Evolutionary conservation across 2,888 invertebrate genomes (phyloP), one percentile per base, ranked within the genome.

Genomic region (Epinotia demarniana): DNA sequence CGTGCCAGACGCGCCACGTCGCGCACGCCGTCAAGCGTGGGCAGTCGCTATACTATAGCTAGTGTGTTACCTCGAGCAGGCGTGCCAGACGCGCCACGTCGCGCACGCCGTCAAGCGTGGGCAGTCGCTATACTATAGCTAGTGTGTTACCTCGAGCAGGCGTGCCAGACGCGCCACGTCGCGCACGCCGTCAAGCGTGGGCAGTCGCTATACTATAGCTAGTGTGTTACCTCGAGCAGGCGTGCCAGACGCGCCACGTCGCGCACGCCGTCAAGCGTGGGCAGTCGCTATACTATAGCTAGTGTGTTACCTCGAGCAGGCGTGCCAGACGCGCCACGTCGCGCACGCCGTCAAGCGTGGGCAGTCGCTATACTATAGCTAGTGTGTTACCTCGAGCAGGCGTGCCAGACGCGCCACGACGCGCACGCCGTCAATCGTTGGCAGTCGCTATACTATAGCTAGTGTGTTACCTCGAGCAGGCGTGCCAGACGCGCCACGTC

Each of bases 401-500:
- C 13, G 85, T 73, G 97, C 95, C 86, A 96, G 96, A 43, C 96
- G 92, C 84, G 84, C 85, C 86, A 81, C 81, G 84, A 94, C 4
- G 97, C 92, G 79, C 94, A 95, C 93, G 57, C 91, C 64, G 95
- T 80, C n/a, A n/a, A n/a, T n/a, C n/a, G n/a, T n/a, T n/a, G n/a
- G n/a, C n/a, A n/a, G n/a, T n/a, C n/a, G 23, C 23, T 27, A 27
- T 27, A 27, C 23, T 27, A 27, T 27, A 27, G n/a, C 23, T 3
- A 27, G 23, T 27, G 13, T 1, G 16, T 53, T n/a, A n/a, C 53
- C 49, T 53, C 6, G 4, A 80, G 81, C 84, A 82, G 83, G 91
- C 13, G 85, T 73, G 97, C 95, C 86, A 96, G 96, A 43, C 96
- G 92, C 84, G 84, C 85, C 86, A 81, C 81, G 84, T 95, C 4